phyloP scores from a whole-genome alignment of 2,113 vertebrate species.

The Mirounga angustirostris region DNA sequence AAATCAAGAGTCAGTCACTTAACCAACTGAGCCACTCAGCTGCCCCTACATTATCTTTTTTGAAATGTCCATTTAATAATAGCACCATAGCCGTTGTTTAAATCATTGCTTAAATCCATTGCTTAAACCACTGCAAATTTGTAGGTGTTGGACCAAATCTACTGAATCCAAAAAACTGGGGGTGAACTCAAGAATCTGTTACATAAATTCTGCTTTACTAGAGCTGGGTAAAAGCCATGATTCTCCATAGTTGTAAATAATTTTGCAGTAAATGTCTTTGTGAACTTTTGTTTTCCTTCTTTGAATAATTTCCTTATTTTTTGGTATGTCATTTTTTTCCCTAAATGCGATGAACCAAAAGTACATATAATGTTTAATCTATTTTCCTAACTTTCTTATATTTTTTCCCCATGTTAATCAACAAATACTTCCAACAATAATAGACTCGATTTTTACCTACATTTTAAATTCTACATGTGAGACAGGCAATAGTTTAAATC shows the following conservation, averaged over 20 bases:
- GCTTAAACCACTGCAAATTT: not conserved
- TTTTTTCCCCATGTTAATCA: not conserved
- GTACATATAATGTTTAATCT: not conserved
- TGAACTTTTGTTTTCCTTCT: not conserved
- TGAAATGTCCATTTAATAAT: not conserved
- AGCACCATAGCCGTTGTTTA: not conserved
- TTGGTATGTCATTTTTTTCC: not conserved
- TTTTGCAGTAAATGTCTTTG: not conserved
- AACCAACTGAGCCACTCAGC: not conserved
- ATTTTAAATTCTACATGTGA: conserved; percentile 21
- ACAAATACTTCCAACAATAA: not conserved
- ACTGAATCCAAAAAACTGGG: not conserved
- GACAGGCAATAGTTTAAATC: not conserved
- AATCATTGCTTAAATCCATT: not conserved
- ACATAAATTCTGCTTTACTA: not conserved
- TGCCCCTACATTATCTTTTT: not conserved
- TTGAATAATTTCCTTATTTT: not conserved
- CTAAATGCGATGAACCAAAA: not conserved
- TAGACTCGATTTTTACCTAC: not conserved
- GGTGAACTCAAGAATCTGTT: not conserved
- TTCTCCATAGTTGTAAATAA: not conserved
- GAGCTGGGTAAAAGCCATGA: not conserved
- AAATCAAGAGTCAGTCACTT: not conserved
- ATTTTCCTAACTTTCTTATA: not conserved
- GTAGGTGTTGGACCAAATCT: not conserved